Percentiles rank a stretch among this genome's conserved stretches.
Conservation (phyloP, 2,888 invertebrate species). For the Caenorhabditis sp. region DNA sequence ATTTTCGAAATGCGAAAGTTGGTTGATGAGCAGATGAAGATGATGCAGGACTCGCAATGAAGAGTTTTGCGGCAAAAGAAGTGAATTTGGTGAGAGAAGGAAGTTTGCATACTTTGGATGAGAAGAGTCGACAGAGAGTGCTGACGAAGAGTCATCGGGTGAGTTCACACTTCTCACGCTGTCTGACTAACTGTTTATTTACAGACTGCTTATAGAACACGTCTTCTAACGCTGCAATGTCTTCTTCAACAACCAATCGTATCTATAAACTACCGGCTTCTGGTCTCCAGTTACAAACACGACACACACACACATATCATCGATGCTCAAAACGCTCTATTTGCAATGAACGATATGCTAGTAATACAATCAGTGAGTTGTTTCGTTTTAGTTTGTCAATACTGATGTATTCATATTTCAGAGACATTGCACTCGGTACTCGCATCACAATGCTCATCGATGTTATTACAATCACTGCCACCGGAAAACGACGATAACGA, state of each 20-base stretch:
- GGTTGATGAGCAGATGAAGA: conserved; percentile 94
- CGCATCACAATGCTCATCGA: conserved; percentile 93
- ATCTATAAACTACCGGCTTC: conserved; percentile 86
- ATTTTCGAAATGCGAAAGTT: conserved; percentile 98
- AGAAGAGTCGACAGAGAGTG: conserved; percentile 90
- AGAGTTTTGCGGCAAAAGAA: conserved; percentile 66
- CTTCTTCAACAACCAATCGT: conserved; percentile 46
- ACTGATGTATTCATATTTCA: too few species aligned
- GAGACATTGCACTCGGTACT: too few species aligned
- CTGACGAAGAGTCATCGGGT: conserved; percentile 89
- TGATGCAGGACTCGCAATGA: conserved; percentile 88
- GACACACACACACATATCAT: conserved; percentile 80
- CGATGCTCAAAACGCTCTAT: conserved; percentile 87
- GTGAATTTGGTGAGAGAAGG: conserved; percentile 92
- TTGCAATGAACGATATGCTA: conserved; percentile 91
- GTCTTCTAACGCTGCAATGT: conserved; percentile 74
- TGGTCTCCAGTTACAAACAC: conserved; percentile 86
- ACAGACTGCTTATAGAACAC: conserved; percentile 87
- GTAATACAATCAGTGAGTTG: too few species aligned
- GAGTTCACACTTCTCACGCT: conserved; percentile 88
- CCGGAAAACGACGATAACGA: conserved; percentile 37
- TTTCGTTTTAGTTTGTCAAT: too few species aligned
- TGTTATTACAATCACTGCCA: conserved; percentile 87
- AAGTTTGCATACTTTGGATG: conserved; percentile 92
- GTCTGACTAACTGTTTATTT: conserved; percentile 94